Conservation (phyloP, 2,888 invertebrate species). For the Cremastinae sp. region DNA sequence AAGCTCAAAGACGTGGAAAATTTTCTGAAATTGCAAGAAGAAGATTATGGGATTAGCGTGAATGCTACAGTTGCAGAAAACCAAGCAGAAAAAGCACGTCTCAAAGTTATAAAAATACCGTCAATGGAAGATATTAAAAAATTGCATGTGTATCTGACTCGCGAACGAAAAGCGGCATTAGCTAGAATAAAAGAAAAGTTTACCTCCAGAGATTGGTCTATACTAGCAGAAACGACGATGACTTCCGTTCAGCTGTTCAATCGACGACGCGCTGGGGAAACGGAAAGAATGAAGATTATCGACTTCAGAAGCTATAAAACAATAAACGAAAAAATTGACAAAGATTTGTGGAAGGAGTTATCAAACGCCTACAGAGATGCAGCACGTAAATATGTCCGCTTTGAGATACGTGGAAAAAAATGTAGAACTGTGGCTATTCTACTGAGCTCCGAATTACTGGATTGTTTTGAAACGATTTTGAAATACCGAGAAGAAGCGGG, state of each 20-base stretch:
- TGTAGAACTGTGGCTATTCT: constrained; percentile 25
- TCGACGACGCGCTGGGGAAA: constrained; percentile 43
- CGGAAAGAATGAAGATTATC: constrained; percentile 18
- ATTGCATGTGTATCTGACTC: constrained; percentile 21
- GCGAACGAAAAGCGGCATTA: constrained; percentile 1
- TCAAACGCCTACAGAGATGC: neutral
- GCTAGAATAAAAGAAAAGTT: constrained; percentile 18
- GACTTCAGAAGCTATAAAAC: constrained; percentile 26
- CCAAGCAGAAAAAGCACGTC: constrained; percentile 35
- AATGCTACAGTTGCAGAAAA: constrained; percentile 53
- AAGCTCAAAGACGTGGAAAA: constrained; percentile 29
- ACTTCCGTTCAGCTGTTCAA: constrained; percentile 45
- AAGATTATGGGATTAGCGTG: constrained; percentile 9
- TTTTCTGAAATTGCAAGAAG: constrained; percentile 45
- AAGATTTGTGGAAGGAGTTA: constrained; percentile 13
- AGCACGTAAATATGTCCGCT: constrained; percentile 24
- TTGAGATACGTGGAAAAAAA: constrained; percentile 22
- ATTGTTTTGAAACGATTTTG: constrained; percentile 3
- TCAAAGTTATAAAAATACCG: constrained; percentile 45
- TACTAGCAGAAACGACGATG: constrained; percentile 27
- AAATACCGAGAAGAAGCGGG: constrained; percentile 29
- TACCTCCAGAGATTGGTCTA: constrained; percentile 21
- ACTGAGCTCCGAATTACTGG: constrained; percentile 2
- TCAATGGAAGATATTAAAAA: constrained; percentile 38
- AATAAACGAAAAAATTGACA: constrained; percentile 17